Evolutionary conservation across 2,113 vertebrate genomes (phyloP).

Genomic region (Labrus mixtus): DNA sequence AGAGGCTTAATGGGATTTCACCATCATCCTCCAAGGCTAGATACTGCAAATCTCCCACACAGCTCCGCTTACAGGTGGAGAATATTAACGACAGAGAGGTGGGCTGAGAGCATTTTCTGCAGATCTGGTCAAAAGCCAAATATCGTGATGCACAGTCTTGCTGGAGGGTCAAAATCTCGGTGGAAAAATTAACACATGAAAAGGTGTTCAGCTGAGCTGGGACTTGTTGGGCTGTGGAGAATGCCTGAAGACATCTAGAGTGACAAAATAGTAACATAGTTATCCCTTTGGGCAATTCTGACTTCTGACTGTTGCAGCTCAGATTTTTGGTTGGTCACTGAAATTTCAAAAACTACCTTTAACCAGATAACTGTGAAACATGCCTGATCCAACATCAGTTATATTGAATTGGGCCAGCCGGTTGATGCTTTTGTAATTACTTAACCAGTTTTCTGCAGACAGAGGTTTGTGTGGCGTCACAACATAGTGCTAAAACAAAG

Average conservation of each 20-base stretch:
- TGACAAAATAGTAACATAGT: not conserved
- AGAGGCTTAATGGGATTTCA: constrained; percentile 79
- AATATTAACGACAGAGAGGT: constrained; percentile 71
- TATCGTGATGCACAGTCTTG: constrained; percentile 3
- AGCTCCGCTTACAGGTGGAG: constrained; percentile 58
- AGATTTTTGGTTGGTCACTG: too few relatives aligned
- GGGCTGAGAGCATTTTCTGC: constrained; percentile 41
- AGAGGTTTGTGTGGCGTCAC: too few relatives aligned
- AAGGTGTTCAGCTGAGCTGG: not conserved
- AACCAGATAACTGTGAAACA: too few relatives aligned
- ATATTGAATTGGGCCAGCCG: too few relatives aligned
- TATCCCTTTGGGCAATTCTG: too few relatives aligned
- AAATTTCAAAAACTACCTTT: too few relatives aligned
- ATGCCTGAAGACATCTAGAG: not conserved
- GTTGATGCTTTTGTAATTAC: too few relatives aligned
- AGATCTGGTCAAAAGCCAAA: constrained; percentile 42
- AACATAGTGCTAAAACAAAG: too few relatives aligned
- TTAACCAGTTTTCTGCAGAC: too few relatives aligned
- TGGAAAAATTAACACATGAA: not conserved
- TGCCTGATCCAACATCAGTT: too few relatives aligned
- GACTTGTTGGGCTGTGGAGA: not conserved
- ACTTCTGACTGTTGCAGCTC: too few relatives aligned
- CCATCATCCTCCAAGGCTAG: constrained; percentile 71
- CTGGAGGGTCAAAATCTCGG: constrained; percentile 2
- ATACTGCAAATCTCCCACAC: constrained; percentile 72